A percentile compares a stretch with the other conserved stretches of the same genome.
phyloP scores from a whole-genome alignment of 2,888 invertebrate genomes.

The Microplitis deprimator region DNA sequence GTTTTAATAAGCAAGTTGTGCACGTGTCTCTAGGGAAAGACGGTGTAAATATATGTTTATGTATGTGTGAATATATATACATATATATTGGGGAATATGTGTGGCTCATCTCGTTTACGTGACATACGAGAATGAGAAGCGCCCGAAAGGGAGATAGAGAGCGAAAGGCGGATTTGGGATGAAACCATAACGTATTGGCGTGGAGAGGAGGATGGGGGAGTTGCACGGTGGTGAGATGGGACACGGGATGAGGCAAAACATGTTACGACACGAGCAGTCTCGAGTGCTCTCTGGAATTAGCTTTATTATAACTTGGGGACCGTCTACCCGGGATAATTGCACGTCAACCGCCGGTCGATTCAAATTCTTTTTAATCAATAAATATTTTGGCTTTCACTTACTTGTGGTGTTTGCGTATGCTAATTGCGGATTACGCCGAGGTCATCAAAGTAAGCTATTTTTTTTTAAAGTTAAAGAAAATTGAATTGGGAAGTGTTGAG shows the following conservation, averaged over 20 bases:
- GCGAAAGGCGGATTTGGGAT: constrained; percentile 44
- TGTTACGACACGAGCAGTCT: constrained; percentile 69
- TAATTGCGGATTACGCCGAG: no score
- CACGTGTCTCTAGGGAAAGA: constrained; percentile 26
- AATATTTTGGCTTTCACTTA: not conserved
- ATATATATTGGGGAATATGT: not conserved
- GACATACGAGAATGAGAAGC: constrained; percentile 6
- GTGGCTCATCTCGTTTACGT: constrained; percentile 10
- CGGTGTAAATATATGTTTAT: constrained; percentile 60
- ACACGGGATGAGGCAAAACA: constrained; percentile 62
- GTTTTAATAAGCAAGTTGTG: constrained; percentile 40
- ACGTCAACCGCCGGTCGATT: constrained; percentile 64
- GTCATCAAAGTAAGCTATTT: no score
- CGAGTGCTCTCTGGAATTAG: constrained; percentile 69
- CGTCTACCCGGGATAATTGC: constrained; percentile 65
- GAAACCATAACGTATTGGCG: constrained; percentile 44
- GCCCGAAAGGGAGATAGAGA: constrained; percentile 49
- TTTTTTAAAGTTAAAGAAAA: no score
- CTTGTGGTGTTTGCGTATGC: not conserved
- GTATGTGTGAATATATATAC: constrained; percentile 11
- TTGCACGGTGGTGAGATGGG: constrained; percentile 55
- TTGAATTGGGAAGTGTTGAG: no score
- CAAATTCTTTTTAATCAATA: constrained; percentile 50
- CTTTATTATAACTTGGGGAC: constrained; percentile 71
- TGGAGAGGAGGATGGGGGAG: constrained; percentile 44